These are phyloP conservation scores for Cyphomyrus discorhynchus DNA, from an alignment of 2,113 vertebrate species.

Conservation along the genomic window DNA sequence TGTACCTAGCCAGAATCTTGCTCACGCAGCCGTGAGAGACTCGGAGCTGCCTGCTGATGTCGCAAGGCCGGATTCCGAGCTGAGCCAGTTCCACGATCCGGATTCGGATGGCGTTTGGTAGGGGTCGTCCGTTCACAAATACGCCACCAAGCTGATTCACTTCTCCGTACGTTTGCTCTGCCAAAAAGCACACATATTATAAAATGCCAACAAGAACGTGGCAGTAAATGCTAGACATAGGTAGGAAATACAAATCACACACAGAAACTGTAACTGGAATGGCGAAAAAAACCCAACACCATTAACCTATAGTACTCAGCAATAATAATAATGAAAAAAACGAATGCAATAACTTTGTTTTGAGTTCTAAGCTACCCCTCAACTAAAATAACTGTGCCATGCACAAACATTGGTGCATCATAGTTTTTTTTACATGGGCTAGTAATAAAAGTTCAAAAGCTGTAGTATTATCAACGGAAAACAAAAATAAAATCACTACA, in stretches of 20 bases:
- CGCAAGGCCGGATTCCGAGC: conserved; percentile 84
- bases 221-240: neutral
- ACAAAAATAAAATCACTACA: neutral
- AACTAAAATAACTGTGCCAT: neutral
- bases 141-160: conserved; percentile 88
- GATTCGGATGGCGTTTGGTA: conserved; percentile 78
- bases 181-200: neutral
- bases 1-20: conserved; percentile 85
- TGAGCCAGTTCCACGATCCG: conserved; percentile 85
- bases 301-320: neutral
- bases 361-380: neutral
- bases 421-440: neutral
- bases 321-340: neutral
- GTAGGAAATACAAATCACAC: neutral
- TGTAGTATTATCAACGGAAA: neutral
- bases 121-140: conserved; percentile 83
- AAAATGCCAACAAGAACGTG: neutral
- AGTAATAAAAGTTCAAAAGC: neutral
- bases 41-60: conserved; percentile 82
- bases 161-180: conserved; percentile 87
- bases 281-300: neutral
- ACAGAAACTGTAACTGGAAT: neutral
- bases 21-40: conserved; percentile 85
- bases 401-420: neutral
- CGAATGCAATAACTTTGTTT: neutral